A percentile compares a stretch with the other conserved stretches of the same genome.
phyloP scores from a whole-genome alignment of 37 sponge, comb jelly and placozoan species.

The Diacarnus erythraeanus region DNA sequence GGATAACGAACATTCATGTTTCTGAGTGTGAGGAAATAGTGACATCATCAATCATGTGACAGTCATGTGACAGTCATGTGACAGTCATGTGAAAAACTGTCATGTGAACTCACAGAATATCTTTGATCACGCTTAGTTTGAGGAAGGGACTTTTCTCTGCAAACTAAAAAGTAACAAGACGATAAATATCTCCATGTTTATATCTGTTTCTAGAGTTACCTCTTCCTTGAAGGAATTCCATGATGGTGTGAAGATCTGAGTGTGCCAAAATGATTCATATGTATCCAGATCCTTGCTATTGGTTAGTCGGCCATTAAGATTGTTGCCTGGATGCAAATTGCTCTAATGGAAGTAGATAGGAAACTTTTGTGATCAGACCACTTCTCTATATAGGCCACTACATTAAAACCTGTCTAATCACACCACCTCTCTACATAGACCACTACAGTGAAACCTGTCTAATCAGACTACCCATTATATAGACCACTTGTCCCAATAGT shows the following conservation, averaged over 20 bases:
- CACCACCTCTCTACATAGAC: no score
- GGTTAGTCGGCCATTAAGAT: slow-evolving; percentile 16
- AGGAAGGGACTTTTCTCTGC: neutral
- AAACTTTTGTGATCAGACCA: no score
- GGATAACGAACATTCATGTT: slow-evolving; percentile 53
- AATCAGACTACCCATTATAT: no score
- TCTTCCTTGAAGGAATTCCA: slow-evolving; percentile 23
- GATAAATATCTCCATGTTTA: no score
- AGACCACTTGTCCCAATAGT: no score
- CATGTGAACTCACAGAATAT: slow-evolving; percentile 2
- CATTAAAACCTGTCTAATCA: no score
- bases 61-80: slow-evolving; percentile 2
- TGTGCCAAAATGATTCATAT: slow-evolving; percentile 54
- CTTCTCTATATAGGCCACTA: no score
- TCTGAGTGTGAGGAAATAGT: slow-evolving; percentile 17
- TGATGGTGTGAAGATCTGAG: slow-evolving; percentile 35
- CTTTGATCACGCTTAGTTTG: neutral
- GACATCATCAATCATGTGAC: neutral
- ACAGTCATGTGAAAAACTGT: no score
- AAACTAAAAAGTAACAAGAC: slow-evolving; percentile 14
- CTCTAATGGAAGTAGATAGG: neutral
- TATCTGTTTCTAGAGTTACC: neutral
- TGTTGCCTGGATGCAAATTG: neutral
- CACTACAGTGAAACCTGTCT: no score
- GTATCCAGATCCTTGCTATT: slow-evolving; percentile 18